Conservation (phyloP, 2,888 invertebrate genomes). For the Seira musarum region DNA sequence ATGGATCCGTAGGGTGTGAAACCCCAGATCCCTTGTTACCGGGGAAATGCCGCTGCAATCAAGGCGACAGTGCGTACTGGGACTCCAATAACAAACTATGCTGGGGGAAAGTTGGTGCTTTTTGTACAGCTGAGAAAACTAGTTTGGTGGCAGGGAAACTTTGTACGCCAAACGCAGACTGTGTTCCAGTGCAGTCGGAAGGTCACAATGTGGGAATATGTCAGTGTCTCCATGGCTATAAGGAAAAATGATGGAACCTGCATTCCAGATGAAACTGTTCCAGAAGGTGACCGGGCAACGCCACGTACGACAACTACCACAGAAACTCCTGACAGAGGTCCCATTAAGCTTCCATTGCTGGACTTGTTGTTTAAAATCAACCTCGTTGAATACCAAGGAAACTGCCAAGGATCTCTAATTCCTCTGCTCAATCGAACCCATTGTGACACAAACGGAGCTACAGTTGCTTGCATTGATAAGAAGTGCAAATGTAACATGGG, state of each 20-base stretch:
- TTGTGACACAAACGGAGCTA: constrained; percentile 1
- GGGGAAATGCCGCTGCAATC: constrained; percentile 27
- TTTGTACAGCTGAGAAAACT: constrained; percentile 24
- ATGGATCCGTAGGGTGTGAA: constrained; percentile 22
- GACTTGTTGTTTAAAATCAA: not conserved
- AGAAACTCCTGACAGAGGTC: not conserved
- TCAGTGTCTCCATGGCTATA: constrained; percentile 34
- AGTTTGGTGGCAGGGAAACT: constrained; percentile 23
- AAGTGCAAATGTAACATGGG: constrained; percentile 23
- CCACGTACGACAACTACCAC: constrained; percentile 21
- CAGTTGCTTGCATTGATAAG: constrained; percentile 13
- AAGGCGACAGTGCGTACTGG: not conserved
- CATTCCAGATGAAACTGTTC: not conserved
- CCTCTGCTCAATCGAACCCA: constrained; percentile 4
- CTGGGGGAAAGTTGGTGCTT: constrained; percentile 30
- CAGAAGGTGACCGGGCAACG: not conserved
- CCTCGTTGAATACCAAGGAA: not conserved
- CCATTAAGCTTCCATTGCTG: not conserved
- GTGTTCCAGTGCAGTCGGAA: constrained; percentile 15
- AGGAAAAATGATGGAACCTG: not conserved
- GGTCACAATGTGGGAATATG: constrained; percentile 42
- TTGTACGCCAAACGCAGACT: constrained; percentile 32
- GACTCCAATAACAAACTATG: not conserved
- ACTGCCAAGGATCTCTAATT: not conserved
- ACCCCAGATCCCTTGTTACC: not conserved